A percentile compares a stretch with the other conserved stretches of the same genome.
phyloP scores from a whole-genome alignment of 2,797 vertebrate species.

The Takifugu rubripes region DNA sequence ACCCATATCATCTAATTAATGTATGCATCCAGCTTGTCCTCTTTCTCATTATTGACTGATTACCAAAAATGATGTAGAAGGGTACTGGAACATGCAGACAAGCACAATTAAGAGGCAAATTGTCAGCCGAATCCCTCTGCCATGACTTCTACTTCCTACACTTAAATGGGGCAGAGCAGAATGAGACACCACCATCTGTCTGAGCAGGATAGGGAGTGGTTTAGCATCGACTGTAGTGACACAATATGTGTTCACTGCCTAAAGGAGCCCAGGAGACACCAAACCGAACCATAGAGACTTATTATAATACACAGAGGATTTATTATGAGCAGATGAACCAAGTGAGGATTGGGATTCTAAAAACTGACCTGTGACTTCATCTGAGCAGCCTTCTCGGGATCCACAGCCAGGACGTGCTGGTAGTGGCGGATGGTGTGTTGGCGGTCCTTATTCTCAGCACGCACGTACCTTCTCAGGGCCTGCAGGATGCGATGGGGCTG shows the following conservation, averaged over 20 bases:
- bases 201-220: conserved; percentile 27
- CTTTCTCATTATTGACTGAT: conserved; percentile 10
- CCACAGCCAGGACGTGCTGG: conserved; percentile 94
- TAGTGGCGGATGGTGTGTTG: conserved; percentile 96
- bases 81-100: conserved; percentile 40
- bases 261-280: conserved; percentile 1
- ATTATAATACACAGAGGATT: background rate
- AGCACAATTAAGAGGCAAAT: conserved; percentile 21
- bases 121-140: too few relatives aligned
- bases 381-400: conserved; percentile 96
- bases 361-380: conserved; percentile 94
- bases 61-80: conserved; percentile 47
- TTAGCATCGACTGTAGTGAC: conserved; percentile 23
- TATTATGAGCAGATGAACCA: background rate
- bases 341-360: background rate
- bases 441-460: conserved; percentile 95
- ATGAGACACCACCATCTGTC: conserved; percentile 54
- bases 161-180: conserved; percentile 45
- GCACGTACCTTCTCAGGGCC: conserved; percentile 88
- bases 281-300: background rate
- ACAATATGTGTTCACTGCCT: background rate
- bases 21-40: background rate
- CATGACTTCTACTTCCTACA: conserved; percentile 55
- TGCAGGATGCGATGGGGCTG: conserved; percentile 95
- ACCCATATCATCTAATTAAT: conserved; percentile 15